A percentile compares a stretch with the other conserved stretches of the same genome.
These are phyloP conservation scores for Drosophila quinaria DNA, from an alignment of 2,888 invertebrate genomes.

Conservation along the genomic window DNA sequence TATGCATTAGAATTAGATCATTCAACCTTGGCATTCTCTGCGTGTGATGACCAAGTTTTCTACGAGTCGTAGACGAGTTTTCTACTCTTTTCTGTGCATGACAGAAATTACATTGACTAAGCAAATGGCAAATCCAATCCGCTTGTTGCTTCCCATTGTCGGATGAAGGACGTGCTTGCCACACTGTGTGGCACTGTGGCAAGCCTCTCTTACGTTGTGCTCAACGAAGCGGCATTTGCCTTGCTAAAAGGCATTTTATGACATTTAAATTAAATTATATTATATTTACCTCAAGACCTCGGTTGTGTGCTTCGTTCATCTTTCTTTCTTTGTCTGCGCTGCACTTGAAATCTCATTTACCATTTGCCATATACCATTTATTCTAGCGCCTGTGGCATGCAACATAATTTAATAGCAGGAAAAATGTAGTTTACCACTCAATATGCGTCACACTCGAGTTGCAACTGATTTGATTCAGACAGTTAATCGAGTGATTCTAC, in stretches of 20 bases:
- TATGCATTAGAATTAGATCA: conserved; percentile 48
- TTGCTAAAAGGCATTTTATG: conserved; percentile 37
- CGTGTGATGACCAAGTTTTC: conserved; percentile 26
- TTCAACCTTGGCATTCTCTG: conserved; percentile 43
- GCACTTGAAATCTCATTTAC: conserved; percentile 35
- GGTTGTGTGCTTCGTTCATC: not conserved
- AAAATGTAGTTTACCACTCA: conserved; percentile 48
- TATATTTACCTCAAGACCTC: conserved; percentile 37
- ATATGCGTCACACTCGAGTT: conserved; percentile 21
- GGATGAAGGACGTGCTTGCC: conserved; percentile 21
- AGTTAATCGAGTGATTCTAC: conserved; percentile 60
- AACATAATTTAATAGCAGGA: conserved; percentile 64
- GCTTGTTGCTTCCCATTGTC: conserved; percentile 52
- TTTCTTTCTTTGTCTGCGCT: conserved; percentile 5
- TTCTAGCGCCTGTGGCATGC: conserved; percentile 37
- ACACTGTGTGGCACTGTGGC: conserved; percentile 29
- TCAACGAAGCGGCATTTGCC: conserved; percentile 19
- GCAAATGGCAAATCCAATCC: conserved; percentile 50
- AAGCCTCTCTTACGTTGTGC: not conserved
- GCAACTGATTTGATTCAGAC: conserved; percentile 62
- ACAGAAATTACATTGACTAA: conserved; percentile 18
- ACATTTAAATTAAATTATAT: conserved; percentile 57
- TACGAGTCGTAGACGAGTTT: not conserved
- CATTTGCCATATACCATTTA: conserved; percentile 16
- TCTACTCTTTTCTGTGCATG: not conserved